Conservation (phyloP, 2,797 vertebrate species). For the Sebastes variabilis region DNA sequence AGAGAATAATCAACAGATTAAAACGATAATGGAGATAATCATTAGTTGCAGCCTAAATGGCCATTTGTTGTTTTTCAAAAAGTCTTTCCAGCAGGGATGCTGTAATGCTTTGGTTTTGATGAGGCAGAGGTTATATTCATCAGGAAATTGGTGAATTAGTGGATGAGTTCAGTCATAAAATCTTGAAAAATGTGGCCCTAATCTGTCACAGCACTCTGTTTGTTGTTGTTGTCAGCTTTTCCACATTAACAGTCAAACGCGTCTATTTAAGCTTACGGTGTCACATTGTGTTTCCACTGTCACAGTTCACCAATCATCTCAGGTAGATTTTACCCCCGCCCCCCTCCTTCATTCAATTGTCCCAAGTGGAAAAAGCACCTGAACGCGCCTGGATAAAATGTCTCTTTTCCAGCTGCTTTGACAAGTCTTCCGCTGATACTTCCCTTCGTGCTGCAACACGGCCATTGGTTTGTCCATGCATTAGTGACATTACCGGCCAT, state of each 20-base stretch:
- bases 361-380: constrained; percentile 66
- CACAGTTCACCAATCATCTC: constrained; percentile 21
- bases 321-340: background rate
- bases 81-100: background rate
- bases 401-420: constrained; percentile 74
- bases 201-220: constrained; percentile 11
- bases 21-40: background rate
- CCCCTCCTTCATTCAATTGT: constrained; percentile 29
- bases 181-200: constrained; percentile 1
- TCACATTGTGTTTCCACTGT: constrained; percentile 54
- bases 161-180: background rate
- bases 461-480: constrained; percentile 71
- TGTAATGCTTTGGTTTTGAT: background rate
- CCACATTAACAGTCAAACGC: constrained; percentile 21
- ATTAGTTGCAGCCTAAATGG: background rate
- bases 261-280: constrained; percentile 11
- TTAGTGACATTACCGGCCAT: constrained; percentile 81
- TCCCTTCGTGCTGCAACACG: constrained; percentile 63
- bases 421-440: constrained; percentile 72
- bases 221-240: constrained; percentile 27
- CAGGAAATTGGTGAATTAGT: background rate
- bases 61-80: background rate
- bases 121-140: background rate
- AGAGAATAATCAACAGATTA: background rate
- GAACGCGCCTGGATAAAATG: constrained; percentile 68